Evolutionary conservation across 2,888 invertebrate species (phyloP), one percentile per base, ranked within the genome.

Genomic region (Drosophila anomelani): DNA sequence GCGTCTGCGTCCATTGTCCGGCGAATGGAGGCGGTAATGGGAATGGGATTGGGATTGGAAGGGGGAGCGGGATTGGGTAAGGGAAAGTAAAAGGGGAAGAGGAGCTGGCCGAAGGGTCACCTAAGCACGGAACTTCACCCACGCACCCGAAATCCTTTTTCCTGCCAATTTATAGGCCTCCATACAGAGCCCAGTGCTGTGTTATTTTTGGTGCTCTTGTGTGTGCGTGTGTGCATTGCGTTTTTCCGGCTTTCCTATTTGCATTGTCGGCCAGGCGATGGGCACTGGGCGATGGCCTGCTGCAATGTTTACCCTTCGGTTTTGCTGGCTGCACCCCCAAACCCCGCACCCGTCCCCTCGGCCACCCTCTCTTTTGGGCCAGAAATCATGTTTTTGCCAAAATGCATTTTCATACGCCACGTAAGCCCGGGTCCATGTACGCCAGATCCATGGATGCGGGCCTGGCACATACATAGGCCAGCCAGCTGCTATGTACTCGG

Each of bases 391-490:
- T 88, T 84, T 85, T 85, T 87, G 82, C 76, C 86, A 84, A 86
- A 85, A 86, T 86, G 85, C 85, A 88, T 86, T 85, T 85, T 77
- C 88, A 85, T 86, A 80, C 77, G 84, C 80, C 81, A 77, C 78
- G 78, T 83, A 78, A 78, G 77, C 81, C 81, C 55, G 57, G 57
- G 29, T 36, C 58, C 75, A 64, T 79, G 72, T 81, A 78, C 61
- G 46, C 26, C 32, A 47, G 58, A 66, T 62, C 75, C 78, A 81
- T 78, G 80, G 73, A 79, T 76, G 82, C 82, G 69, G 85, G 66
- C 20, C 56, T 32, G n/a, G 51, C 60, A 76, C 51, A 72, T 67
- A 58, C 51, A 72, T 67, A 54, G 59, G 32, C 4, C 49, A 17
- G 41, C 13, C 34, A 66, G 49, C 41, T 44, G n/a, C 53, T 66